A percentile compares a stretch with the other conserved stretches of the same genome.
These are phyloP conservation scores for Pheosia tremula DNA, from an alignment of 2,888 invertebrate species.

Conservation along the genomic window DNA sequence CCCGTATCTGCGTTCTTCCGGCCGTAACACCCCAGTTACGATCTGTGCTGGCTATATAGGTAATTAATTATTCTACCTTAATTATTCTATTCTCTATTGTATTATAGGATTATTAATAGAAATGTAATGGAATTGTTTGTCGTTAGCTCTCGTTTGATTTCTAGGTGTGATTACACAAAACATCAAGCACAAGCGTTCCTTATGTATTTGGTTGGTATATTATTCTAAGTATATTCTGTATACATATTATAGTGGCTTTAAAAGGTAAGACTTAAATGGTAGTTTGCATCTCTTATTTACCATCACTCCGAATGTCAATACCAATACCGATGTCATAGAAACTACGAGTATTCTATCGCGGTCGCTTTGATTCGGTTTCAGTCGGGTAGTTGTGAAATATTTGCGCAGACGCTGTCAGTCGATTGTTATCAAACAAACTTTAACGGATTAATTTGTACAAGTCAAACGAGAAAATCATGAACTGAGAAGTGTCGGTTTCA, in stretches of 20 bases:
- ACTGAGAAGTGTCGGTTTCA: slow-evolving; percentile 19
- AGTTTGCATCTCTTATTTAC: not conserved
- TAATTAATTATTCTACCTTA: not conserved
- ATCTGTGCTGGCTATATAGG: too few species aligned
- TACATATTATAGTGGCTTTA: too few species aligned
- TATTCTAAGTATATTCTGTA: too few species aligned
- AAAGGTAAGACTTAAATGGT: not conserved
- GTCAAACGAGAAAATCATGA: slow-evolving; percentile 32
- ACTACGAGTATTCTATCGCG: slow-evolving; percentile 15
- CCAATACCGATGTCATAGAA: slow-evolving; percentile 9
- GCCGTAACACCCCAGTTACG: slow-evolving; percentile 71
- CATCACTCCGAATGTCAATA: not conserved
- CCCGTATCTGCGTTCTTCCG: slow-evolving; percentile 63
- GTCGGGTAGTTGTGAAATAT: slow-evolving; percentile 18
- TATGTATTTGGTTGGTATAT: too few species aligned
- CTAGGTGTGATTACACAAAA: too few species aligned
- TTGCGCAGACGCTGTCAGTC: slow-evolving; percentile 15
- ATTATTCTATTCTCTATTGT: too few species aligned
- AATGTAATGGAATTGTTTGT: too few species aligned
- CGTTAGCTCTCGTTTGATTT: too few species aligned
- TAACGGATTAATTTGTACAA: slow-evolving; percentile 27
- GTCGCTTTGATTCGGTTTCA: slow-evolving; percentile 19
- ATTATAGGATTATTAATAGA: too few species aligned
- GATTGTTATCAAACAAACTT: slow-evolving; percentile 36
- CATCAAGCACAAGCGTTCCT: too few species aligned